Base-by-base conservation (phyloP, 2,113 vertebrate genomes). In the Pteruthius melanotis region DNA sequence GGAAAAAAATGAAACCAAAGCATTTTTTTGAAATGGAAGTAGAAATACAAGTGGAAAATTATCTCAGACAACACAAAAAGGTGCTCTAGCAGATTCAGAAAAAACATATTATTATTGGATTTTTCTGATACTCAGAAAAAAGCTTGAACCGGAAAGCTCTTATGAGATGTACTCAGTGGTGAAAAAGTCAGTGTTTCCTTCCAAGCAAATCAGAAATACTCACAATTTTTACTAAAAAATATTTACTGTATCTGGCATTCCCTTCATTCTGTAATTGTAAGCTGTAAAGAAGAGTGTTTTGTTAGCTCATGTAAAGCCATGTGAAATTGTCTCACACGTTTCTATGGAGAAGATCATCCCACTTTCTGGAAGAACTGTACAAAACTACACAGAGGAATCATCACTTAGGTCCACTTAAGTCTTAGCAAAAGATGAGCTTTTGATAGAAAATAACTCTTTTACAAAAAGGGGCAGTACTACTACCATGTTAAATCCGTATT, bases 21-120 rank as follows among this genome's bases (percentile, higher is more conserved):
- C 37, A 87, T 75, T 88, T 95, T 91, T 28, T 96, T 89, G 83
- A 83, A 93, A 88, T 94, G 33, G 37, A 39, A 96, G 93, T 88
- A 97, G 93, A 95, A 96, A 80, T 88, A 35, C 28, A 37, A 87
- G 40, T 77, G 77, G 45, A 90, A 82, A 88, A 93, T 91, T 71
- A 57, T 87, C 63, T 96, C 81, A 92, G 54, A 69, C 64, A 89
- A 64, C 70, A 87, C 13, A 93, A 93, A 60, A 89, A 94, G 27
- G 8, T 54, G n/a, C 13, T 94, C 40, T 39, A 72, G 37, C 65
- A 89, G 65, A 71, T 87, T 83, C 97, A 89, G 60, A 87, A 95
- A 96, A 94, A 39, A 2, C 30, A 82, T 89, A 54, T 66, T 92
- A 74, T n/a, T 64, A 6, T 18, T 83, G 53, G 79, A 26, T 70